Evolutionary conservation across 2,888 invertebrate species (phyloP).

Genomic region (Drosophila limbata): DNA sequence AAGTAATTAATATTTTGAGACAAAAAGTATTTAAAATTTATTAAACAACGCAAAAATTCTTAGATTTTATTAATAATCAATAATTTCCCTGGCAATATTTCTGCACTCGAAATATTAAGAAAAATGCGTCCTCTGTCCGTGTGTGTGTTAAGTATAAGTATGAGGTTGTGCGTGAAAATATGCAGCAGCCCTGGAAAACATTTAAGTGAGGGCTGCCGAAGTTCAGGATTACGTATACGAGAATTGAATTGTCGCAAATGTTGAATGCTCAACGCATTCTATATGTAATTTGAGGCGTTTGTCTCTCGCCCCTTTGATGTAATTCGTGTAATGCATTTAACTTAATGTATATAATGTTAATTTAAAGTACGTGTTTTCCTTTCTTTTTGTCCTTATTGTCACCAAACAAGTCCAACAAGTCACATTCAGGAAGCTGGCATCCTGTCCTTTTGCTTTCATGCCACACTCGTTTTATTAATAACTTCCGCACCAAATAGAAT

Average conservation of each 20-base stretch:
- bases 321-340: slow-evolving; percentile 45
- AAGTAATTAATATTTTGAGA: neutral
- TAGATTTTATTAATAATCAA: neutral
- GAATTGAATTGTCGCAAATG: slow-evolving; percentile 44
- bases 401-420: slow-evolving; percentile 26
- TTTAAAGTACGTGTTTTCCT: slow-evolving; percentile 56
- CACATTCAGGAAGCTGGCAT: slow-evolving; percentile 23
- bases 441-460: slow-evolving; percentile 42
- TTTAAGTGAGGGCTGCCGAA: slow-evolving; percentile 12
- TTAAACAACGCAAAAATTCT: neutral
- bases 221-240: slow-evolving; percentile 34
- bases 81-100: neutral
- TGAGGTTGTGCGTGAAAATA: slow-evolving; percentile 68
- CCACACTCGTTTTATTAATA: slow-evolving; percentile 72
- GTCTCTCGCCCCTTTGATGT: slow-evolving; percentile 9
- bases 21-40: neutral
- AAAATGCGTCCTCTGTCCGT: slow-evolving; percentile 7
- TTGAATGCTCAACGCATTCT: slow-evolving; percentile 26
- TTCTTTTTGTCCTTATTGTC: slow-evolving; percentile 14
- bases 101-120: neutral
- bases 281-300: slow-evolving; percentile 46
- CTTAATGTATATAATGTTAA: slow-evolving; percentile 54
- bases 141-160: slow-evolving; percentile 14
- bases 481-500: slow-evolving; percentile 72
- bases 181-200: slow-evolving; percentile 46